phyloP scores from a whole-genome alignment of 2,888 invertebrate species.

The Drosophila rubida region DNA sequence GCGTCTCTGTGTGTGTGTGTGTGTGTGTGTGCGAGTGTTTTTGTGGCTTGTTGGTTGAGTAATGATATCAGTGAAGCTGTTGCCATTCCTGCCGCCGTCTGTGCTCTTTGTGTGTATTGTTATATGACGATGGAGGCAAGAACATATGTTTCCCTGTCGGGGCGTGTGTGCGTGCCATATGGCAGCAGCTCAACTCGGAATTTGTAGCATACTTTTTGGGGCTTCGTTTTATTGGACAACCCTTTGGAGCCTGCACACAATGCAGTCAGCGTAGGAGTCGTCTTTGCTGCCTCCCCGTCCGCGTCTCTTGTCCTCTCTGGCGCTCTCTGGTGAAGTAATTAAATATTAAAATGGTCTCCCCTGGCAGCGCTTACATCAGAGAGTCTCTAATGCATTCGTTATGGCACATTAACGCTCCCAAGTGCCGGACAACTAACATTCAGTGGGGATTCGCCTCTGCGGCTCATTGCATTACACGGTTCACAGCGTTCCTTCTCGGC shows the following conservation, averaged over 20 bases:
- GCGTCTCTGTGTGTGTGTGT: slow-evolving; percentile 5
- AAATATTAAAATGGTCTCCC: slow-evolving; percentile 66
- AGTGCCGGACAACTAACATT: slow-evolving; percentile 61
- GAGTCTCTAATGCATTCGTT: slow-evolving; percentile 77
- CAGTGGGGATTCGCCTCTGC: slow-evolving; percentile 58
- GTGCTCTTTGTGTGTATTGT: slow-evolving; percentile 41
- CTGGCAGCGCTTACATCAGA: slow-evolving; percentile 45
- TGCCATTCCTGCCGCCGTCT: slow-evolving; percentile 38
- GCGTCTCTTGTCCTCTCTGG: not conserved
- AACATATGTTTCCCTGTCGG: slow-evolving; percentile 65
- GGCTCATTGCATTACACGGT: slow-evolving; percentile 70
- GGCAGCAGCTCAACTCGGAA: slow-evolving; percentile 37
- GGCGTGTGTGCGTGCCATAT: slow-evolving; percentile 35
- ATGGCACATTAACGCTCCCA: slow-evolving; percentile 77
- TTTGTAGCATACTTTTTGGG: slow-evolving; percentile 59
- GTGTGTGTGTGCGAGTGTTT: slow-evolving; percentile 40
- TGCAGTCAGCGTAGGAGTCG: not conserved
- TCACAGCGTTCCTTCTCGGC: slow-evolving; percentile 29
- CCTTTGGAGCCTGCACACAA: slow-evolving; percentile 22
- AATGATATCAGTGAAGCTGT: slow-evolving; percentile 75
- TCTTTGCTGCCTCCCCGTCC: not conserved
- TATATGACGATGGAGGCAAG: slow-evolving; percentile 36
- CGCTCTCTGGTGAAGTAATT: slow-evolving; percentile 56
- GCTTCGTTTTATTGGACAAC: slow-evolving; percentile 30
- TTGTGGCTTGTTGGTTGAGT: slow-evolving; percentile 64